Evolutionary conservation across 2,797 vertebrate species (phyloP).

Genomic region (Numenius phaeopus): DNA sequence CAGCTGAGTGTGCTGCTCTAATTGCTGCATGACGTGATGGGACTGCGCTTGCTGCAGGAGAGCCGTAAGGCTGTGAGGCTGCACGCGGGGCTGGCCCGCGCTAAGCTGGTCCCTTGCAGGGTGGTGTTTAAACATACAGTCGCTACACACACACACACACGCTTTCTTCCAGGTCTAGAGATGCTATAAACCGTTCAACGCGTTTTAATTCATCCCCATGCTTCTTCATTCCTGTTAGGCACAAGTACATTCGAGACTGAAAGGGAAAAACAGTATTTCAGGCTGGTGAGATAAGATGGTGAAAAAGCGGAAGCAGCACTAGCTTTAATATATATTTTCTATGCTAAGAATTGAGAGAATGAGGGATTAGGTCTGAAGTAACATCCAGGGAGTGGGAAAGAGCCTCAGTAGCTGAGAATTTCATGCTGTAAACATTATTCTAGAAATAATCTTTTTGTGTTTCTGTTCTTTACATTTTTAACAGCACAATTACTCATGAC

Average conservation of each 20-base stretch:
- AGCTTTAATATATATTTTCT: neutral
- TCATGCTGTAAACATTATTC: neutral
- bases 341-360: neutral
- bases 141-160: neutral
- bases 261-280: neutral
- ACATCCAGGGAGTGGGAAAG: neutral
- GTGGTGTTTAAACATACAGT: neutral
- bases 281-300: neutral
- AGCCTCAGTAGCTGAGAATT: neutral
- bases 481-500: neutral
- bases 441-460: neutral
- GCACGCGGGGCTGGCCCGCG: fast-evolving
- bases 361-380: neutral
- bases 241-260: neutral
- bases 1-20: neutral
- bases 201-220: neutral
- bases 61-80: neutral
- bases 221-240: neutral
- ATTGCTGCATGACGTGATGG: neutral
- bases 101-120: neutral
- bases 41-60: neutral
- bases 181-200: neutral
- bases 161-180: neutral
- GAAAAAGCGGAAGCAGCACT: neutral
- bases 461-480: constrained; percentile 39